Evolutionary conservation across 2,797 vertebrate species (phyloP).

Genomic region (Pitangus sulphuratus): DNA sequence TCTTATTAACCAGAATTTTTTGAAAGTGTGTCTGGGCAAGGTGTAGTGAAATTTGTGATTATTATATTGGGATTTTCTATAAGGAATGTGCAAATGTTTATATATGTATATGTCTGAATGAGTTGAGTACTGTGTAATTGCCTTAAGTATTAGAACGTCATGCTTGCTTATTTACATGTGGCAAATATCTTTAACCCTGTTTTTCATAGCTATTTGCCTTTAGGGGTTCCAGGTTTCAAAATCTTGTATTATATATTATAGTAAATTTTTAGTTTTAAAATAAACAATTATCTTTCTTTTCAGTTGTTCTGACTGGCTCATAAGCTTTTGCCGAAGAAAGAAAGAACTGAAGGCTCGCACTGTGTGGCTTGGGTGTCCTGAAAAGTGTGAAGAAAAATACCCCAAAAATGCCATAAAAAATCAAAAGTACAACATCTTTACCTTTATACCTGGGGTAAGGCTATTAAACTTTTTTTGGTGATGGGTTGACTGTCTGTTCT

Average conservation of each 20-base stretch:
- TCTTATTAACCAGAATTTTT: neutral
- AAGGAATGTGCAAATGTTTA: neutral
- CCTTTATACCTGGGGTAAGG: slow-evolving; percentile 98
- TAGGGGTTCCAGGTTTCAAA: neutral
- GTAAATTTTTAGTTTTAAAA: neutral
- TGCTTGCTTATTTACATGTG: neutral
- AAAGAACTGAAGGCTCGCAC: slow-evolving; percentile 89
- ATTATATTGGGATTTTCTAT: neutral
- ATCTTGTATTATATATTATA: neutral
- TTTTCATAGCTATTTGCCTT: neutral
- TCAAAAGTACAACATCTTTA: slow-evolving; percentile 97
- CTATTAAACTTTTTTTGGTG: neutral
- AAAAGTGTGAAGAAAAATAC: slow-evolving; percentile 97
- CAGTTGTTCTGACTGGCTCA: slow-evolving; percentile 93
- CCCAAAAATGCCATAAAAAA: slow-evolving; percentile 97
- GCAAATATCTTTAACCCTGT: neutral
- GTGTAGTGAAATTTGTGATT: neutral
- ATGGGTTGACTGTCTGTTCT: neutral
- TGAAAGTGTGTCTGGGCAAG: neutral
- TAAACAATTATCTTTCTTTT: slow-evolving; percentile 68
- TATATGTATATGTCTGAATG: neutral
- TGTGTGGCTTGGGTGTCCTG: slow-evolving; percentile 94
- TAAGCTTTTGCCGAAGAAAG: slow-evolving; percentile 85
- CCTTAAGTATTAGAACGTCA: neutral
- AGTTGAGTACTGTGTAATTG: neutral